Base-by-base conservation (phyloP, 1,140 invertebrate species). In the Augochlora pura region DNA sequence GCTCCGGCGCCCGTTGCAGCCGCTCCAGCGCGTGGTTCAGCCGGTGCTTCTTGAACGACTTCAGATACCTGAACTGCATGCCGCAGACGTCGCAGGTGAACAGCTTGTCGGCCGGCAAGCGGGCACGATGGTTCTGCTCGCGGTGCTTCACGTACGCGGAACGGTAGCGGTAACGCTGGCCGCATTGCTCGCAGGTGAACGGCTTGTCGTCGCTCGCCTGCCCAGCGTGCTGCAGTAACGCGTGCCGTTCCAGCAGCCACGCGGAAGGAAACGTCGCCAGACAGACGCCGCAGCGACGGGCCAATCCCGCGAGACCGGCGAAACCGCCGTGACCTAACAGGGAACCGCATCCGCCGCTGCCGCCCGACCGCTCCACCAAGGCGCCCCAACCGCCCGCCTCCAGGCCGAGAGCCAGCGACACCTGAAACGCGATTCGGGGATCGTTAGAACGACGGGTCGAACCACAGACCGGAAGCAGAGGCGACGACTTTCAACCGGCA, bases 131-230 rank as follows among this genome's bases (percentile, higher is more conserved):
- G 88, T 98, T 97, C 91, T 97, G 97, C 89, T 97, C 97, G 63
- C 97, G 95, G 89, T 98, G 97, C 87, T 97, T 97, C 49, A 97
- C 96, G 91, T 97, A 98, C 10, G 97, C 97, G 25, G 97, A 97
- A 64, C 97, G 94, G 88, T 98, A 98, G 81, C 97, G 95, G 91
- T 98, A 98, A 86, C 96, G 97, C 86, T 98, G 97, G 12, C 97
- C 97, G 91, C 97, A 98, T 88, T 97, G 97, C 86, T 97, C 97
- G 92, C 97, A 98, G 14, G 97, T 96, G 92, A 97, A 97, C n/a
- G 97, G 97, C 88, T 97, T 98, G 90, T 97, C 97, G 84, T 97
- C 95, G 88, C 94, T 94, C 79, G 92, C 90, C 63, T 94, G 94
- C 21, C 94, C 94, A 6, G 94, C 94, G 90, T 97, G 96, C 88